Evolutionary conservation across 2,888 invertebrate species (phyloP), one percentile per base, ranked within the genome.

Genomic region (Blera fallax): DNA sequence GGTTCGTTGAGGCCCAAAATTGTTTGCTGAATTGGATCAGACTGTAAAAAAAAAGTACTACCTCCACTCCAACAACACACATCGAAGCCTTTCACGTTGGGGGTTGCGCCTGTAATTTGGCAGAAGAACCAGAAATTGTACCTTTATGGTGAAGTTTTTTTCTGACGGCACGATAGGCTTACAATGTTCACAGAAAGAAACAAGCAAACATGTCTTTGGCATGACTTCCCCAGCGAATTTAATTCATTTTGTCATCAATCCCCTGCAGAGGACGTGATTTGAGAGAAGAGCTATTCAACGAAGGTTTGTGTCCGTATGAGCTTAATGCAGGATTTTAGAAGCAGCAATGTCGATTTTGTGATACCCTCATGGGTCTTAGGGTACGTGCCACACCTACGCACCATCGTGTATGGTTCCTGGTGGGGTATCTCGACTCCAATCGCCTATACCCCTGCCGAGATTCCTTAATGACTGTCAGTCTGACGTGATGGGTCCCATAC

Each of bases 21-120:
- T 56, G 48, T 40, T 48, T 60, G 43, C 54, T 48, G 34, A 81
- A 67, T 70, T 56, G 72, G 50, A 65, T 54, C 45, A 34, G 50
- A 72, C 58, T 69, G 18, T 50, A 29, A 27, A 18, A 16, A 29
- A 18, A 18, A 11, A 18, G n/a, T 45, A 8, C 43, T 21, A 50
- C 21, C 27, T 29, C 5, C 21, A 37, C 11, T 29, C 5, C 21
- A 37, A 14, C 54, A 18, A 58, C 48, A 45, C 54, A 74, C 64
- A 74, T 45, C 34, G 74, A 45, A 74, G 34, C 27, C 50, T 72
- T 60, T 50, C 72, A 60, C 27, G 14, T 29, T 27, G 34, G 18
- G 16, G n/a, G 18, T 48, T 24, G 32, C 14, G 54, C 29, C 54
- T 74, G 64, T 74, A 65, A 74, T 74, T 74, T 74, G 74, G 74